Percentiles rank a stretch among this genome's conserved stretches.
These are phyloP conservation scores for Tauraco erythrolophus DNA, from an alignment of 2,113 vertebrate genomes.

Conservation along the genomic window DNA sequence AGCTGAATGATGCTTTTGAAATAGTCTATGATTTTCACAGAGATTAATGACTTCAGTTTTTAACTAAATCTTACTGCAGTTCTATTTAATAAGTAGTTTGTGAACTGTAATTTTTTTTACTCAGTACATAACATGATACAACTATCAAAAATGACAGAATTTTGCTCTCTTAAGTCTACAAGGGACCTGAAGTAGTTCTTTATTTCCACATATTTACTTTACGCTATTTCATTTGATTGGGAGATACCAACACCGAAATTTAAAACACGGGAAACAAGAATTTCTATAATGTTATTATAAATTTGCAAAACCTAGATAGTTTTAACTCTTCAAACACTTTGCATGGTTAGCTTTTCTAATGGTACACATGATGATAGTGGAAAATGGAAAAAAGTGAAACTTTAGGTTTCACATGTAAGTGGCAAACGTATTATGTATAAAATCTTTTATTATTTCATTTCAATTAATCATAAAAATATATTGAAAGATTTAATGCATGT, in stretches of 20 bases:
- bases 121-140: not conserved
- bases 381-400: not conserved
- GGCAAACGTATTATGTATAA: not conserved
- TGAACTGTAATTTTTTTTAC: not conserved
- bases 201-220: not conserved
- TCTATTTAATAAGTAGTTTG: not conserved
- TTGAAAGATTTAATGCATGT: not conserved
- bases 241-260: not conserved
- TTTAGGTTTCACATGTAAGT: not conserved
- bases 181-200: not conserved
- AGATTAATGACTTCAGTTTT: not conserved
- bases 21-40: not conserved
- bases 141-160: not conserved
- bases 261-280: not conserved
- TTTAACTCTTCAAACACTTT: not conserved
- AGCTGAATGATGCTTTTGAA: not conserved
- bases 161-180: not conserved
- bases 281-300: not conserved
- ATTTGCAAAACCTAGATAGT: not conserved
- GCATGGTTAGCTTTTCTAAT: not conserved
- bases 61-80: not conserved
- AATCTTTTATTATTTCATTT: not conserved
- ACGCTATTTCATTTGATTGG: not conserved
- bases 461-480: not conserved
- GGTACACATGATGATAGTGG: not conserved